Base-by-base conservation (phyloP, 2,797 vertebrate species). In the Danio albolineatus region DNA sequence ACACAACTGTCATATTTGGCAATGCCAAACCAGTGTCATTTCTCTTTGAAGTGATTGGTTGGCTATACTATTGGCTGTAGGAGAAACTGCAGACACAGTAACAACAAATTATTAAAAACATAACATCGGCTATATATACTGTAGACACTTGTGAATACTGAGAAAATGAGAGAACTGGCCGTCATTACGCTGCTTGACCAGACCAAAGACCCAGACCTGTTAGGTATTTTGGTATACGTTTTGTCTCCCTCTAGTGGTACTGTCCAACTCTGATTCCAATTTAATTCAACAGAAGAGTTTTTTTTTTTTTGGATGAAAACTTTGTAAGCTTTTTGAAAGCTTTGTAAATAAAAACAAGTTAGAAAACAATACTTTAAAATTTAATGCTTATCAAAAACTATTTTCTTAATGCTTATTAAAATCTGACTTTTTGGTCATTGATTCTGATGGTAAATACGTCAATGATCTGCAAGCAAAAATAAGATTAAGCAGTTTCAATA, bases 201-300 rank as follows among this genome's bases (percentile, higher is more conserved):
- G 28, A 28, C 28, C 1, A 28, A 28, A 28, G 28, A 28, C 12
- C 43, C 14, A 8, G 6, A 6, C 12, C 6, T 13, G 41, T 21
- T 17, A 14, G 19, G 19, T 28, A 28, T 17, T 70, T 36, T 59
- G 6, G 21, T 41, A 75, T 64, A 75, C 10, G 14, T 9, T 76
- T 46, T 44, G 61, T 54, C 73, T 54, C 61, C 73, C 17, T 65
- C 73, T 64, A 65, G 61, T 65, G 73, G 48, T 54, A 16, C 19
- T 10, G 14, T 21, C 13, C 19, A 6, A 10, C 57, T 21, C 2
- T 28, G 39, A 28, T n/a, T n/a, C 17, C 19, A 12, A 44, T 14
- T 57, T 36, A 9, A 73, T 16, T 28, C 44, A 4, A 1, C 2
- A 12, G 48, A n/a, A n/a, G n/a, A n/a, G n/a, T n/a, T n/a, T n/a